A percentile compares a stretch with the other conserved stretches of the same genome.
These are phyloP conservation scores for Blastobasis adustella DNA, from an alignment of 2,888 invertebrate genomes.

Conservation along the genomic window DNA sequence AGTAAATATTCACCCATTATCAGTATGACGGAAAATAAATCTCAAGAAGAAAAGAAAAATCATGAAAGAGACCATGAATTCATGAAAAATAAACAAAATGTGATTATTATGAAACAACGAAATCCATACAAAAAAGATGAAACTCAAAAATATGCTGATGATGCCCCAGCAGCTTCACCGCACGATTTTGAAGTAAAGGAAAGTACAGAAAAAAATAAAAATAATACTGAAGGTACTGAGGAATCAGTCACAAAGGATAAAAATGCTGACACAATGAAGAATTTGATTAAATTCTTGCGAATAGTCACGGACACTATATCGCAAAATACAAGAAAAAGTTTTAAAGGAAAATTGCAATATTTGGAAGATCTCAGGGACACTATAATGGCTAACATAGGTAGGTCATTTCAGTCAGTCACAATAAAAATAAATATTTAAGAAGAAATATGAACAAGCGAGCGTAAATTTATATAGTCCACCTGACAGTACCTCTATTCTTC, in stretches of 20 bases:
- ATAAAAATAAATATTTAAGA: neutral
- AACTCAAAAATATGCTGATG: no score
- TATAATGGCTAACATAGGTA: constrained; percentile 80
- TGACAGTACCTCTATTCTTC: no score
- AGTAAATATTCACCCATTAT: no score
- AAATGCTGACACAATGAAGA: constrained; percentile 37
- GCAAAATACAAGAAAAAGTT: constrained; percentile 48
- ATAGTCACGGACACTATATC: constrained; percentile 55
- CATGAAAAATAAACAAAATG: no score
- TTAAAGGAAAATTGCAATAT: constrained; percentile 73
- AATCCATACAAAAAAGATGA: no score
- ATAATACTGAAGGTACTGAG: neutral
- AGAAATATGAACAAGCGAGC: neutral
- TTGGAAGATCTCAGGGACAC: constrained; percentile 74
- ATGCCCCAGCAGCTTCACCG: no score
- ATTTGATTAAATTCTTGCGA: constrained; percentile 45
- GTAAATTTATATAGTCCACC: neutral
- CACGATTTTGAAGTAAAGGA: neutral
- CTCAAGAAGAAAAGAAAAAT: no score
- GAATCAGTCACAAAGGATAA: constrained; percentile 8
- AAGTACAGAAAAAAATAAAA: neutral
- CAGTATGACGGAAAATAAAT: no score
- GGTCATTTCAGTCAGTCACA: constrained; percentile 21
- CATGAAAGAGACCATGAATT: no score
- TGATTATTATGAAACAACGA: no score